Evolutionary conservation across 2,888 invertebrate species (phyloP).

Genomic region (Rhagophthalmus giganteus): DNA sequence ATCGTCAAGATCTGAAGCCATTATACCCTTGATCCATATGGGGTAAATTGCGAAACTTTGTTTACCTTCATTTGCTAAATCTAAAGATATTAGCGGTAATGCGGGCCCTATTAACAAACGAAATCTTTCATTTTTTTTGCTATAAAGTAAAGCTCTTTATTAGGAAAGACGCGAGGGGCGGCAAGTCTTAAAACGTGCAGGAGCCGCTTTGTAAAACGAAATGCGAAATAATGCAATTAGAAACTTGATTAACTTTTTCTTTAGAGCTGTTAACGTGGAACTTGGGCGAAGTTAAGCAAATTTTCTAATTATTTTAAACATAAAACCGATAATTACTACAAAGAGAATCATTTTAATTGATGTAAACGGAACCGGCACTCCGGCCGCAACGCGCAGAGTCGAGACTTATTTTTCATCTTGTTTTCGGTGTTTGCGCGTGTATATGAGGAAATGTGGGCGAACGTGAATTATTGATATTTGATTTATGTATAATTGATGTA

Average conservation of each 20-base stretch:
- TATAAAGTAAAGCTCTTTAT: no score
- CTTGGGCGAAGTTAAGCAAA: slow-evolving; percentile 17
- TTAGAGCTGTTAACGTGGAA: slow-evolving; percentile 11
- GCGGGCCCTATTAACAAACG: not conserved
- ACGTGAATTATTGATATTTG: no score
- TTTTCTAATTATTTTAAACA: slow-evolving; percentile 23
- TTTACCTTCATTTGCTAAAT: slow-evolving; percentile 3
- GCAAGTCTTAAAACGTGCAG: not conserved
- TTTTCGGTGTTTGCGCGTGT: no score
- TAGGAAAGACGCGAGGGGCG: no score
- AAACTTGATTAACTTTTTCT: slow-evolving; percentile 22
- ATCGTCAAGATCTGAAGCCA: slow-evolving; percentile 13
- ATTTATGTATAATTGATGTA: no score
- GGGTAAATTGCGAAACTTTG: slow-evolving; percentile 6
- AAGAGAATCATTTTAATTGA: not conserved
- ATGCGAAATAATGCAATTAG: slow-evolving; percentile 15
- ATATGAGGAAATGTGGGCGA: no score
- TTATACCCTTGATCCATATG: slow-evolving; percentile 5
- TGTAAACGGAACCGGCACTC: not conserved
- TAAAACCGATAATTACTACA: slow-evolving; percentile 17
- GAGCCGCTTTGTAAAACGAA: slow-evolving; percentile 1
- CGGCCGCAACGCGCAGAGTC: not conserved
- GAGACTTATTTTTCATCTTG: no score
- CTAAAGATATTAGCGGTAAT: not conserved
- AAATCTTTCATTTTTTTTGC: no score